Conservation (phyloP, 2,113 vertebrate species). For the Pampusana beccarii region DNA sequence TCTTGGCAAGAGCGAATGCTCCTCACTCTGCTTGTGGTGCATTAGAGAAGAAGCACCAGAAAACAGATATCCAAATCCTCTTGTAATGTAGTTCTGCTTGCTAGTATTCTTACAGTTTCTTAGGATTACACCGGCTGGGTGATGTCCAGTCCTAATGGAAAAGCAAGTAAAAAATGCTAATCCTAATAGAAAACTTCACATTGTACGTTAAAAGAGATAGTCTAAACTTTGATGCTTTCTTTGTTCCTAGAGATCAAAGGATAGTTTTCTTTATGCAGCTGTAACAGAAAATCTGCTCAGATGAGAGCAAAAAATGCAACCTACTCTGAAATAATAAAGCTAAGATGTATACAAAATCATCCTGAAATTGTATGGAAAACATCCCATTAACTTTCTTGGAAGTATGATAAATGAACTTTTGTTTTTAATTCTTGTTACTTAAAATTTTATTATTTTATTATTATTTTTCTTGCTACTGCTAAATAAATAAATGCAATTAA, state of each 20-base stretch:
- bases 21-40: background rate
- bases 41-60: background rate
- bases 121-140: background rate
- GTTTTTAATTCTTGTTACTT: background rate
- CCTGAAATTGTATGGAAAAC: background rate
- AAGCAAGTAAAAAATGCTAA: conserved; percentile 7
- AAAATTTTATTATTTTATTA: background rate
- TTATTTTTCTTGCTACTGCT: background rate
- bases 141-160: conserved; percentile 37
- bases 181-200: background rate
- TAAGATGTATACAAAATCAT: background rate
- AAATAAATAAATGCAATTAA: background rate
- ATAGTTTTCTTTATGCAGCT: background rate
- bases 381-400: background rate
- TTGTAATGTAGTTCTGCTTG: background rate
- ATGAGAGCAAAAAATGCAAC: background rate
- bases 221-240: background rate
- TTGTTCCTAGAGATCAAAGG: background rate
- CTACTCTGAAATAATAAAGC: background rate
- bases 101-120: background rate
- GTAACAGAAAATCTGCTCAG: background rate
- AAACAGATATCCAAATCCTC: background rate
- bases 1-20: background rate
- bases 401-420: background rate
- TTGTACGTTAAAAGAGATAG: background rate